Evolutionary conservation across 92 coral and sea anemone genomes (phyloP), one percentile per base, ranked within the genome.

Genomic region (Paramuricea clavata): DNA sequence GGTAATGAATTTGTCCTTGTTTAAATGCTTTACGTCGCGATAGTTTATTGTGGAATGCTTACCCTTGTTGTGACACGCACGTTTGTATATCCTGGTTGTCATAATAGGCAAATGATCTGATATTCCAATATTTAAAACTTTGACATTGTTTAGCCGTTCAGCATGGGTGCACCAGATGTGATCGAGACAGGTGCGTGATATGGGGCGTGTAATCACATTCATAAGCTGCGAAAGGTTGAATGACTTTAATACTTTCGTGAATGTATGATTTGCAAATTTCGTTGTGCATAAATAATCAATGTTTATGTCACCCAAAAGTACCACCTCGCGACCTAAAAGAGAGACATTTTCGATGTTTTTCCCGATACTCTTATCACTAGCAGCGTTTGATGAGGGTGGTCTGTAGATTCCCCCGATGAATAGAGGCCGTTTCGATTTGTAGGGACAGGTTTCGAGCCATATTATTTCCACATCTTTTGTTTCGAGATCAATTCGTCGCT

Each of bases 91-190:
- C 65, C 92, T 77, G 22, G 82, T 85, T 9, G 61, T 79, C 44
- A 69, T 0, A 2, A 78, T 49, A 2, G 89, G 93, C 7, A 87
- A 75, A 49, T 91, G 91, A n/a, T 90, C 93, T 6, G 88, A 86
- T 59, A 90, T 81, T 21, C 91, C 93, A 78, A 73, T 74, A 3
- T 50, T 23, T 52, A 74, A 19, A n/a, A 44, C 85, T 6, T 41
- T 36, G 13, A 83, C 91, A 16, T 68, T 83, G 64, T 49, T 73
- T 2, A 82, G 30, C 50, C 71, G 70, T 56, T 74, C 89, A 8
- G 87, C 87, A 25, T 87, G 94, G 74, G 86, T 91, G 49, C 86
- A 34, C 89, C 89, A 87, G 64, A 91, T 78, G 74, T 91, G 94
- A 74, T 91, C 91, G 9, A 91, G 74, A 56, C 89, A 91, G 2